These are phyloP conservation scores for Babyrousa celebensis DNA, from an alignment of 2,797 vertebrate genomes.

Conservation along the genomic window DNA sequence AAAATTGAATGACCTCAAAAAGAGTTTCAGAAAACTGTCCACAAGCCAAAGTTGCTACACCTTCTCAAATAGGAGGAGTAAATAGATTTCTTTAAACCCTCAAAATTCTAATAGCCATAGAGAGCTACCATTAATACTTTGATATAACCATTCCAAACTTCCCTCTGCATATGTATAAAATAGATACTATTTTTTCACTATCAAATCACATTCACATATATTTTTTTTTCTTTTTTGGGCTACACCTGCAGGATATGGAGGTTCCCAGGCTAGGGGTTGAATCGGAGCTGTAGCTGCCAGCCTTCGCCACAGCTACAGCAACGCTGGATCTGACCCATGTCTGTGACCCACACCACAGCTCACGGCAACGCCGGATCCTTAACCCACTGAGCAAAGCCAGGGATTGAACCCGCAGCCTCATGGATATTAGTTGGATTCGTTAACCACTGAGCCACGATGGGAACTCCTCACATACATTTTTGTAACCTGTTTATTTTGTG, in stretches of 20 bases:
- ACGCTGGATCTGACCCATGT: too few species aligned
- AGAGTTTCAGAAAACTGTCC: neutral
- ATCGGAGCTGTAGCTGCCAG: neutral
- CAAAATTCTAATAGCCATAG: neutral
- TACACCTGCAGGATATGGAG: too few species aligned
- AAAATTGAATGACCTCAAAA: neutral
- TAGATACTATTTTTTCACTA: neutral
- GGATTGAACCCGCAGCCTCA: too few species aligned
- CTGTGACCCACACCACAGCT: too few species aligned
- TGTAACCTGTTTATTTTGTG: neutral
- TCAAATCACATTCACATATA: neutral
- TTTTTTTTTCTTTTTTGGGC: neutral
- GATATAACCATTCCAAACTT: neutral
- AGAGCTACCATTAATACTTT: neutral
- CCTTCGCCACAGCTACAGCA: too few species aligned
- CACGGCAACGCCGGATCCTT: too few species aligned
- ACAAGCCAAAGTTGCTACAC: neutral
- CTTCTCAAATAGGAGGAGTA: conserved; percentile 4
- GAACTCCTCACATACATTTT: neutral
- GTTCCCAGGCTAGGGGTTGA: too few species aligned
- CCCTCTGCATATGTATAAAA: neutral
- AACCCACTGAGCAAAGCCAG: too few species aligned
- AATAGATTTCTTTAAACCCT: neutral
- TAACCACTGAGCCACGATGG: too few species aligned
- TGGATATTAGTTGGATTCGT: too few species aligned